These are phyloP conservation scores for Sepioteuthis lessoniana DNA, from an alignment of 2,888 invertebrate genomes.

Conservation along the genomic window DNA sequence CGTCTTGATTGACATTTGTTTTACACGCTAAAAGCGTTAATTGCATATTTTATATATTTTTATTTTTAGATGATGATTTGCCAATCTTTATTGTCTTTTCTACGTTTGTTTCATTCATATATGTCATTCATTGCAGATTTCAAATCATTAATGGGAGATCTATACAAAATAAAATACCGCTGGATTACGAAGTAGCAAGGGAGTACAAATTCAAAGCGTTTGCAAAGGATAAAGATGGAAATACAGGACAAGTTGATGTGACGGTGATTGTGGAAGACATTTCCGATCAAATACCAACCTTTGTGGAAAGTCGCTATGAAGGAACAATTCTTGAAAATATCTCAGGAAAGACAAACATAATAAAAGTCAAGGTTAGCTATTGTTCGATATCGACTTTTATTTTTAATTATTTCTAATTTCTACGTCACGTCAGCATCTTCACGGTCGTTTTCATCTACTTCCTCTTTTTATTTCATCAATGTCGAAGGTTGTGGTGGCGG, in stretches of 20 bases:
- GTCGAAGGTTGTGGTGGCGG: too few relatives aligned
- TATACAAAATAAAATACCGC: conserved; percentile 39
- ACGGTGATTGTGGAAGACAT: conserved; percentile 65
- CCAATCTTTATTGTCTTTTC: too few relatives aligned
- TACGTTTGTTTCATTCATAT: background rate
- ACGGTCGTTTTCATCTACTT: too few relatives aligned
- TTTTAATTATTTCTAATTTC: too few relatives aligned
- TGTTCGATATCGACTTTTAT: background rate
- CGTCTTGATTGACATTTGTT: too few relatives aligned
- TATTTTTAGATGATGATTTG: too few relatives aligned
- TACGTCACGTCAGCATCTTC: too few relatives aligned
- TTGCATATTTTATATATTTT: too few relatives aligned
- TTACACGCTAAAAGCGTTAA: too few relatives aligned
- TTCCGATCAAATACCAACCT: conserved; percentile 68
- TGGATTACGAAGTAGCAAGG: conserved; percentile 61
- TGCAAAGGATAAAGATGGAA: conserved; percentile 55
- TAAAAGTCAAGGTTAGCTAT: conserved; percentile 56
- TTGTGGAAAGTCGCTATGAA: conserved; percentile 59
- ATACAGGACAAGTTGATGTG: conserved; percentile 60
- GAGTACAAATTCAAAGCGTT: conserved; percentile 59
- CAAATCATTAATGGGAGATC: background rate
- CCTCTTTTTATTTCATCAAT: too few relatives aligned
- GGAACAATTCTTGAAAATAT: conserved; percentile 60
- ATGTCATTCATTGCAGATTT: background rate
- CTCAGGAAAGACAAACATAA: conserved; percentile 52